Base-by-base conservation (phyloP, 2,113 vertebrate species). In the Sphyrna mokarran region DNA sequence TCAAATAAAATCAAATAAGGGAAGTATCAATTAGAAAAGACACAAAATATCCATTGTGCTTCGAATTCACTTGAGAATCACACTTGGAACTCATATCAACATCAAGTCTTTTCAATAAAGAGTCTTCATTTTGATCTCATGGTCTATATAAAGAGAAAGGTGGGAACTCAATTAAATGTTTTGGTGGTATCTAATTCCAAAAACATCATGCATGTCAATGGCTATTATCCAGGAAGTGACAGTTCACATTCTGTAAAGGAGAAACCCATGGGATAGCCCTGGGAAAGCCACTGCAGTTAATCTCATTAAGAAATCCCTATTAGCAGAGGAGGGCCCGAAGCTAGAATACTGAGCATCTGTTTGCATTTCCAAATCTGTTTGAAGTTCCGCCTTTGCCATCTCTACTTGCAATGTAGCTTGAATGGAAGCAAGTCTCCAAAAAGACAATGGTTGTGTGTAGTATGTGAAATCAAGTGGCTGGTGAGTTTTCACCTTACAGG, bases 361-460 rank as follows among this genome's bases (percentile, higher is more conserved):
- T 83, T 83, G 78, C 78, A 40, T 83, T 83, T 83, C n/a, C 78
- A 37, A 83, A 83, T 83, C n/a, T 83, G 78, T 83, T 83, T 83
- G n/a, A 83, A 40, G 78, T 83, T 83, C 78, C 4, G 14, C n/a
- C 16, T 83, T n/a, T 40, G n/a, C n/a, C 13, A 83, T 40, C 14
- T 40, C 3, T 14, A 16, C n/a, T 80, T 83, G 33, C 78, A 83
- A 83, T 6, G 14, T 16, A 83, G 13, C n/a, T 83, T 37, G 5
- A 83, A 83, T 40, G 78, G 78, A 83, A 37, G n/a, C n/a, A 37
- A 18, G 13, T 72, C 70, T 26, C 40, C n/a, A 83, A 20, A 83
- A 83, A 33, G 78, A 18, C 78, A 83, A 83, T 83, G 76, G 13
- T 80, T 37, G n/a, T 16, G n/a, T 11, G 37, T 13, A 3, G 29